A percentile compares a stretch with the other conserved stretches of the same genome.
Evolutionary conservation across 2,888 invertebrate species (phyloP).

Genomic region (Lingula anatina): DNA sequence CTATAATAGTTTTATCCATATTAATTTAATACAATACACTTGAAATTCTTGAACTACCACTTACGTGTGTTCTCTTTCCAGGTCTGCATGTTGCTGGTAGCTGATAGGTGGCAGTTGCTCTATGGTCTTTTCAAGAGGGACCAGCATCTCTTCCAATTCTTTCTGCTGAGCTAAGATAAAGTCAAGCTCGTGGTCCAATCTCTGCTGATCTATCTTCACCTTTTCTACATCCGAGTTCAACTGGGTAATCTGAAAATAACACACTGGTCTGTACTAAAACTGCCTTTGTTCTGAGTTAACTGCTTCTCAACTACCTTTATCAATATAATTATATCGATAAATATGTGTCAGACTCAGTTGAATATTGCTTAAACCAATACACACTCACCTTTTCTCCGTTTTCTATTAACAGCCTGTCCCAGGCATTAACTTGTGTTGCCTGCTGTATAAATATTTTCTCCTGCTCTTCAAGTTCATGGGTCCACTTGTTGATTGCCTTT

Average conservation of each 20-base stretch:
- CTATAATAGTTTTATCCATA: no score
- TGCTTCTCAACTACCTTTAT: no score
- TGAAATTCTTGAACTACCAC: conserved; percentile 25
- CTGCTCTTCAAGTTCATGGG: conserved; percentile 83
- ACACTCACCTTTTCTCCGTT: conserved; percentile 79
- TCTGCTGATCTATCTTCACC: conserved; percentile 82
- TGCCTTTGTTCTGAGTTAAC: no score
- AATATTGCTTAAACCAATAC: background rate
- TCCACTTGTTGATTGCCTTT: conserved; percentile 92
- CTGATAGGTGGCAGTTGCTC: conserved; percentile 46
- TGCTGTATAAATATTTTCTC: conserved; percentile 89
- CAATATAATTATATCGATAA: no score
- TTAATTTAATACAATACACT: no score
- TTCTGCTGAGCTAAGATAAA: conserved; percentile 88
- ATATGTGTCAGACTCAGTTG: no score
- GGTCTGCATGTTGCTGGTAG: conserved; percentile 61
- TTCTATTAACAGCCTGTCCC: conserved; percentile 84
- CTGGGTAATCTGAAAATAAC: conserved; percentile 65
- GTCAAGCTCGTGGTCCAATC: conserved; percentile 87
- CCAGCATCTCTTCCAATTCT: conserved; percentile 81
- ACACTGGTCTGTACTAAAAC: no score
- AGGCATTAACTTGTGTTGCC: conserved; percentile 90
- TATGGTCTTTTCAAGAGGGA: conserved; percentile 76
- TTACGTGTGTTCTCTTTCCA: conserved; percentile 84
- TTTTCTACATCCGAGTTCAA: conserved; percentile 82